phyloP scores from a whole-genome alignment of 1,140 invertebrate species.

The Calosoma granatense region DNA sequence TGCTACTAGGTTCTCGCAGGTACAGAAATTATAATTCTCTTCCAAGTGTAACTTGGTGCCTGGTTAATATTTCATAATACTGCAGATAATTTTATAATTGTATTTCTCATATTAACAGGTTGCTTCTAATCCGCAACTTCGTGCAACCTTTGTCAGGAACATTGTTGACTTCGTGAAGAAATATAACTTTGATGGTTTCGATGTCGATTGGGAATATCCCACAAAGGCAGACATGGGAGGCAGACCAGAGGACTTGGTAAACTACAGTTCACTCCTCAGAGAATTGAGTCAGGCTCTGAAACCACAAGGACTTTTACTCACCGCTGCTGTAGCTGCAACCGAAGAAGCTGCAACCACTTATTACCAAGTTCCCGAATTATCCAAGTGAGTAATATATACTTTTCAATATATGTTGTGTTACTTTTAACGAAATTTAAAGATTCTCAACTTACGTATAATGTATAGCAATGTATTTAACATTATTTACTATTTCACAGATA shows the following conservation, averaged over 20 bases:
- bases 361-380: constrained; percentile 82
- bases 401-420: neutral
- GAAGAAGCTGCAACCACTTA: constrained; percentile 48
- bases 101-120: constrained; percentile 3
- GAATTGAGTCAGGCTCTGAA: constrained; percentile 39
- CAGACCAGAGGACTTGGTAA: neutral
- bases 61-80: neutral
- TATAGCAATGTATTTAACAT: no score
- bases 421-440: constrained; percentile 10
- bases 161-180: constrained; percentile 34
- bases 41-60: no score
- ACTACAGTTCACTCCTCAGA: constrained; percentile 44
- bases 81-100: neutral
- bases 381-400: constrained; percentile 57
- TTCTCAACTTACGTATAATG: no score
- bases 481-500: constrained; percentile 33
- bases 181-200: constrained; percentile 46
- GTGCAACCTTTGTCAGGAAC: constrained; percentile 29
- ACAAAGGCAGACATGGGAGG: constrained; percentile 34
- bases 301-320: constrained; percentile 39
- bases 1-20: constrained; percentile 48
- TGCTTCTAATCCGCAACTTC: neutral
- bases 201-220: constrained; percentile 51
- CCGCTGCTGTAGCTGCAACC: constrained; percentile 49
- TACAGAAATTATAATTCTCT: constrained; percentile 22